Percentiles rank a stretch among this genome's conserved stretches.
phyloP scores from a whole-genome alignment of 2,113 vertebrate genomes.

The Callorhinus ursinus region DNA sequence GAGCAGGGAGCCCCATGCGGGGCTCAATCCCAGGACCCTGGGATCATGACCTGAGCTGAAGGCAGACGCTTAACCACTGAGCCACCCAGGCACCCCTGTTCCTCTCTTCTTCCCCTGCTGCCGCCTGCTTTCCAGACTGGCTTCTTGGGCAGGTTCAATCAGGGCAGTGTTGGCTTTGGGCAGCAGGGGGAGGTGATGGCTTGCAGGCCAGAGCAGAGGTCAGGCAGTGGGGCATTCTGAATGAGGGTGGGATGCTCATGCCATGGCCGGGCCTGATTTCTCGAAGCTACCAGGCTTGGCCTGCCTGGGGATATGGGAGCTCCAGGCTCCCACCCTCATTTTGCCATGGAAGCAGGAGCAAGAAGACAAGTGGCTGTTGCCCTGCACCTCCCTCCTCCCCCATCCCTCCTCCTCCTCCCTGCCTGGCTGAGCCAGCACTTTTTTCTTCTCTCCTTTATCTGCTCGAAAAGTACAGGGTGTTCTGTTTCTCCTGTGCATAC shows the following conservation, averaged over 20 bases:
- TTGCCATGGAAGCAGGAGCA: conserved; percentile 50
- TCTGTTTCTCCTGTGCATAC: conserved; percentile 79
- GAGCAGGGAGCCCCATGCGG: no score
- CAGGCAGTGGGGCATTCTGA: not conserved
- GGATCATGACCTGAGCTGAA: no score
- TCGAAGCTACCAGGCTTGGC: not conserved
- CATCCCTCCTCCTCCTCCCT: not conserved
- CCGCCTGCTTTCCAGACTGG: not conserved
- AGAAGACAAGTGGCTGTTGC: conserved; percentile 41
- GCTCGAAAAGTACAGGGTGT: conserved; percentile 72
- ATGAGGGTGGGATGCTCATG: not conserved
- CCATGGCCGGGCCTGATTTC: not conserved
- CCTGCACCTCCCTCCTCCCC: not conserved
- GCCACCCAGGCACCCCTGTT: no score
- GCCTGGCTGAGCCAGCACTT: conserved; percentile 72
- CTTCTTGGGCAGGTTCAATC: not conserved
- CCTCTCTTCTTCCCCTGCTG: not conserved
- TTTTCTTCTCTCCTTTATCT: conserved; percentile 80
- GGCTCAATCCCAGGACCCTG: no score
- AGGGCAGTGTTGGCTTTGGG: not conserved
- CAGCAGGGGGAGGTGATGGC: not conserved
- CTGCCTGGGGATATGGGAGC: not conserved
- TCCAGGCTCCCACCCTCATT: not conserved
- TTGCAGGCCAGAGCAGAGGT: not conserved
- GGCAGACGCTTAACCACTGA: no score